Evolutionary conservation across 2,888 invertebrate genomes (phyloP), one percentile per base, ranked within the genome.

Genomic region (Cantharis lateralis): DNA sequence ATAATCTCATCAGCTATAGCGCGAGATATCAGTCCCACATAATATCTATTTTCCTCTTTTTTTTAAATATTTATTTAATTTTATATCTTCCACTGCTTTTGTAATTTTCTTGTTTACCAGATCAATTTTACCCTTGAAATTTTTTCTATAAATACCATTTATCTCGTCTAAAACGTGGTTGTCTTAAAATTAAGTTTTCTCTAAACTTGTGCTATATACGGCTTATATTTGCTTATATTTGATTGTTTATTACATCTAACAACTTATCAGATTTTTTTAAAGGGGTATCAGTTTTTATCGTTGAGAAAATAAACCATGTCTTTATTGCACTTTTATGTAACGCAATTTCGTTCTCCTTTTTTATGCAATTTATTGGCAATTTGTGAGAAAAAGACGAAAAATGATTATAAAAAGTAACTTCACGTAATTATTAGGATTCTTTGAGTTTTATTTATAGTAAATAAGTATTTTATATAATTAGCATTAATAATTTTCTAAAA

Each of bases 251-350:
- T 66, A 24, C 64, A 66, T 66, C 18, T 68, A 32, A 48, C 32
- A 9, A 62, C 62, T 78, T 78, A 78, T 78, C 78, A 72, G 72
- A 75, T 78, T 81, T 79, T 81, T 79, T 74, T 76, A 28, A 71
- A 72, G 18, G 61, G 71, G 64, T 81, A 79, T 80, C 81, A 78
- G 76, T 78, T 78, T 79, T 80, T 80, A 80, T 80, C 80, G 71
- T 68, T 77, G 75, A 76, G 74, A 80, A 79, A 79, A 79, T 76
- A 78, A 70, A 71, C 62, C 62, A 66, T 48, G 64, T 66, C 64
- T 66, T 63, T 66, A 66, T 7, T 48, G 48, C 20, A 66, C 20
- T 66, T 66, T 66, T 66, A 66, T 24, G 64, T 66, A 66, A 20
- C 24, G 20, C 24, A 18, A 20, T 15, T 24, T 18, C 10, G 18